A percentile compares a stretch with the other conserved stretches of the same genome.
phyloP scores from a whole-genome alignment of 2,888 invertebrate genomes.

The Diploptera punctata region DNA sequence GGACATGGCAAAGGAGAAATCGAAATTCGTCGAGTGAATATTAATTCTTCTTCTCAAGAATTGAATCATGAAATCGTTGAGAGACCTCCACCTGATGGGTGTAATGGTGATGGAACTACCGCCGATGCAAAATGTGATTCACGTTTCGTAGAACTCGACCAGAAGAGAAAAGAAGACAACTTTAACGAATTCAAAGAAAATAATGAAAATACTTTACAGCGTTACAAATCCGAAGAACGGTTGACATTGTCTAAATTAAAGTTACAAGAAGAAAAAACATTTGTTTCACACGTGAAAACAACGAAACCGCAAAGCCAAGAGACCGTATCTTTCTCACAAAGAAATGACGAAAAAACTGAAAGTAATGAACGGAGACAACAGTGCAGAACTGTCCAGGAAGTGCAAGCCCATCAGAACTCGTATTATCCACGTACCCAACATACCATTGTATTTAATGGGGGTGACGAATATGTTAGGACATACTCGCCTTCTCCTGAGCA shows the following conservation, averaged over 20 bases:
- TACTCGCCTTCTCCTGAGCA: not conserved
- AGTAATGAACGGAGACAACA: not conserved
- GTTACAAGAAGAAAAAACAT: not conserved
- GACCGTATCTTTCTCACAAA: conserved; percentile 21
- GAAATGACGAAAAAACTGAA: not conserved
- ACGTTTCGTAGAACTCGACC: not conserved
- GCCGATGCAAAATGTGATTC: not conserved
- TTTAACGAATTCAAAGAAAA: not conserved
- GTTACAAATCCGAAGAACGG: not conserved
- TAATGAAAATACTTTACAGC: not conserved
- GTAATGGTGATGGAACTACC: not conserved
- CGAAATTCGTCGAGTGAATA: not conserved
- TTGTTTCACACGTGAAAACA: conserved; percentile 8
- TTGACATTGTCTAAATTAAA: not conserved
- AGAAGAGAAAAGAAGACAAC: not conserved
- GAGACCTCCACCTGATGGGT: not conserved
- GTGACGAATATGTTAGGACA: not conserved
- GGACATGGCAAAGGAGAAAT: conserved; percentile 17
- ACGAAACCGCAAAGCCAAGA: conserved; percentile 19
- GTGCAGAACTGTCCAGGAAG: not conserved
- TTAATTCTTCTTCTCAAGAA: not conserved
- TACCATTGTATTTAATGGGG: conserved; percentile 16
- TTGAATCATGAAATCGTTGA: not conserved
- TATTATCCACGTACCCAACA: conserved; percentile 6
- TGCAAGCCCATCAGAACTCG: not conserved